phyloP scores from a whole-genome alignment of 2,888 invertebrate species.

The Mesorhabditis spiculigera region DNA sequence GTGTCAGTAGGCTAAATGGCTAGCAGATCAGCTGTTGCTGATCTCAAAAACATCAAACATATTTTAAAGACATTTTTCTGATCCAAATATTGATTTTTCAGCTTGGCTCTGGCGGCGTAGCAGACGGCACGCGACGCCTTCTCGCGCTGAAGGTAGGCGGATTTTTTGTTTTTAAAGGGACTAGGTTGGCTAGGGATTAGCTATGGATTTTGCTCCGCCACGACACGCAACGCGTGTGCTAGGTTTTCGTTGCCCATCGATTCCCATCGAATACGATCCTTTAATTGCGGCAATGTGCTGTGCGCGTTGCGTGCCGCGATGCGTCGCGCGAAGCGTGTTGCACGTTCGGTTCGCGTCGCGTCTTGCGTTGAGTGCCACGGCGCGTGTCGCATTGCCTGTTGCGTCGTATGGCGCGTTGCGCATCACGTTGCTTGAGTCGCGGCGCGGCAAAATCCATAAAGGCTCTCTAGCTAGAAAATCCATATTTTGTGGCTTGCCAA shows the following conservation, averaged over 20 bases:
- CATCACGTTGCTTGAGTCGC: no score
- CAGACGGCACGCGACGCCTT: constrained; percentile 73
- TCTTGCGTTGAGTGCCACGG: neutral
- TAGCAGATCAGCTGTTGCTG: no score
- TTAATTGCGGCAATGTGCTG: neutral
- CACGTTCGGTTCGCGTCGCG: neutral
- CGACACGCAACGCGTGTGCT: no score
- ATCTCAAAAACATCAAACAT: no score
- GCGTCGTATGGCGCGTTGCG: no score
- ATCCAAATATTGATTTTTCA: constrained; percentile 35
- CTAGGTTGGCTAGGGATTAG: no score
- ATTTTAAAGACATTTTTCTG: neutral
- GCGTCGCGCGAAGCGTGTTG: neutral
- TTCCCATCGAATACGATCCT: neutral
- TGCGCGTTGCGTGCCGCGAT: neutral
- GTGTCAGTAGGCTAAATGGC: no score
- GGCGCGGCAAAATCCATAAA: no score
- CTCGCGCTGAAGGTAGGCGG: constrained; percentile 61
- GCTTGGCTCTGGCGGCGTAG: constrained; percentile 62
- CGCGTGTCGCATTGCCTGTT: neutral
- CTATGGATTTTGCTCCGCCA: no score
- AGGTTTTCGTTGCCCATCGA: no score
- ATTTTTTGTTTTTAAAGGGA: neutral
- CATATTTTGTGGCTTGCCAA: no score
- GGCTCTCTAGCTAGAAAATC: no score